Base-by-base conservation (phyloP, 2,113 vertebrate genomes). In the Phaethon lepturus region DNA sequence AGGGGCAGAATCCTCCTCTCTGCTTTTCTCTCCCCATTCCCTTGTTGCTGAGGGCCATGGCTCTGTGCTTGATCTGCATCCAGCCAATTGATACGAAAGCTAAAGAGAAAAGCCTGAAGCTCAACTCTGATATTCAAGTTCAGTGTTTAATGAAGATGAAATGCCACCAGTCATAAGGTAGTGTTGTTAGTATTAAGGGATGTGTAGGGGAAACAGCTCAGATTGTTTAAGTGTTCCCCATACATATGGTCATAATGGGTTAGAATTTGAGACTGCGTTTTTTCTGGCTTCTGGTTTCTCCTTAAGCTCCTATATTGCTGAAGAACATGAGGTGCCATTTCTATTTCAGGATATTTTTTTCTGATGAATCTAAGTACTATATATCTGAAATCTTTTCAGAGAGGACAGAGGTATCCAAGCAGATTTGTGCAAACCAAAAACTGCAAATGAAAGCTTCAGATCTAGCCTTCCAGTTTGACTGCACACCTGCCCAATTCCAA, bases 311-410 rank as follows among this genome's bases (percentile, higher is more conserved):
- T 66, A 10, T 64, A 82, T 69, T 90, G 18, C 75, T 86, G 49
- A 31, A 90, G 62, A 88, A 93, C 66, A 68, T 20, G 49, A 86
- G 22, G 35, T 92, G 31, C n/a, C 79, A 80, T 59, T 96, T 95
- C 69, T 95, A 35, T 84, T 88, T 93, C 64, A 75, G 62, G 24
- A 10, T 69, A 10, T 35, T 84, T 95, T 80, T 69, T 78, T 63
- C 79, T 88, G 75, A 62, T 62, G n/a, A 94, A 17, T 86, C 75
- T 28, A 40, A 88, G 38, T 77, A 73, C 47, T 78, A 72, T 38
- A 19, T 45, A 63, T 42, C 31, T 31, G 33, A 77, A 89, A 89
- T 33, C 29, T 79, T 86, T 76, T 58, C 63, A 76, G 50, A 64
- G 55, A 86, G 26, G 40, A 76, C 33, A 80, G 67, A 74, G 26